Evolutionary conservation across 2,113 vertebrate genomes (phyloP).

Genomic region (Tragelaphus imberbis): DNA sequence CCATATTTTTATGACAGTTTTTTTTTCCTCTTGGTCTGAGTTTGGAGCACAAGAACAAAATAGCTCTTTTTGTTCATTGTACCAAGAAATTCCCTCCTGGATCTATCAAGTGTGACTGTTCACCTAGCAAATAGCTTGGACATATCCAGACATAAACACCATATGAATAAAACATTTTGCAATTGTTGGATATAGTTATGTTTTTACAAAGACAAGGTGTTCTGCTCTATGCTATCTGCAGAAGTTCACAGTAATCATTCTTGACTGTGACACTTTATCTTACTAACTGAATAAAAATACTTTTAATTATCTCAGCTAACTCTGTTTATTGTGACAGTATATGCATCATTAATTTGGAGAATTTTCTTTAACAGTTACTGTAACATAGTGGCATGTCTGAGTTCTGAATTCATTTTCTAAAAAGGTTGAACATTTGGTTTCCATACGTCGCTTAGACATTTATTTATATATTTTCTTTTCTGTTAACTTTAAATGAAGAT

Average conservation of each 20-base stretch:
- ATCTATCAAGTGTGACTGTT: constrained; percentile 76
- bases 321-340: constrained; percentile 64
- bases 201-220: constrained; percentile 68
- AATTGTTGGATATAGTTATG: constrained; percentile 60
- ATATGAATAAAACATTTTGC: constrained; percentile 76
- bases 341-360: constrained; percentile 44
- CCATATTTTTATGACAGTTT: constrained; percentile 67
- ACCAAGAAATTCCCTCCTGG: constrained; percentile 69
- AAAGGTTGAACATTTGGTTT: constrained; percentile 37
- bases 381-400: constrained; percentile 55
- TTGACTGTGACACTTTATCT: constrained; percentile 51
- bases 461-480: constrained; percentile 16
- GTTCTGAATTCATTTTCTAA: constrained; percentile 45
- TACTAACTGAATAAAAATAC: constrained; percentile 57
- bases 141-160: constrained; percentile 74
- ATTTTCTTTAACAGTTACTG: constrained; percentile 26
- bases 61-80: constrained; percentile 71
- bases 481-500: constrained; percentile 31
- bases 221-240: constrained; percentile 41
- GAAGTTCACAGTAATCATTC: constrained; percentile 59
- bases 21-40: constrained; percentile 42
- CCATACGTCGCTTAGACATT: constrained; percentile 10
- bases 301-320: constrained; percentile 66
- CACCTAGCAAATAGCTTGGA: constrained; percentile 77
- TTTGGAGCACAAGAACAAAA: constrained; percentile 70